Percentiles rank a stretch among this genome's conserved stretches.
phyloP scores from a whole-genome alignment of 2,888 invertebrate species.

The Drosophila colorata region DNA sequence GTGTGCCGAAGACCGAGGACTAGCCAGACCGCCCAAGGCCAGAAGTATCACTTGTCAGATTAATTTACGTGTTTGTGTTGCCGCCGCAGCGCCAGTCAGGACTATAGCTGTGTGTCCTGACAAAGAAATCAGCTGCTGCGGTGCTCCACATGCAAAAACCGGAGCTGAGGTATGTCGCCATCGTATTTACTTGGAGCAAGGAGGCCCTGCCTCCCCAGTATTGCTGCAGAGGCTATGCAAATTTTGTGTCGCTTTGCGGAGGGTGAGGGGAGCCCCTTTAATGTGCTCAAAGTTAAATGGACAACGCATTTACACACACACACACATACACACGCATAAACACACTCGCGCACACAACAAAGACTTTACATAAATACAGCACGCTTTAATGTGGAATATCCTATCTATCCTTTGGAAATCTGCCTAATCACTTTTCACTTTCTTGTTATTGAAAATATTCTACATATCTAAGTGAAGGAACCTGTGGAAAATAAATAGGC shows the following conservation, averaged over 20 bases:
- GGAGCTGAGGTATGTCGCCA: conserved; percentile 67
- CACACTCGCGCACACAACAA: not conserved
- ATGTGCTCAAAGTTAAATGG: conserved; percentile 71
- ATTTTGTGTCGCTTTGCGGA: conserved; percentile 40
- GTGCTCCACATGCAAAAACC: conserved; percentile 64
- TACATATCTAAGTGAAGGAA: too few species aligned
- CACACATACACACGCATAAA: not conserved
- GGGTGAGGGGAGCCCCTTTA: conserved; percentile 51
- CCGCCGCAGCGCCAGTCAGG: conserved; percentile 65
- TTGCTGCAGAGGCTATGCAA: conserved; percentile 48
- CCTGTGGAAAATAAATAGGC: too few species aligned
- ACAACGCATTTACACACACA: conserved; percentile 47
- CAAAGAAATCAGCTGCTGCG: conserved; percentile 77
- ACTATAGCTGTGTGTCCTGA: conserved; percentile 58
- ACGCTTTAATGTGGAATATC: conserved; percentile 63
- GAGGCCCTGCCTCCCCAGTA: conserved; percentile 35
- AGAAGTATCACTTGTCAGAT: conserved; percentile 85
- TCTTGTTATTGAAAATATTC: too few species aligned
- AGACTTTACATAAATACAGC: conserved; percentile 1
- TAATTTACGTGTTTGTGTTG: conserved; percentile 85
- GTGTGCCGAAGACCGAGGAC: conserved; percentile 38
- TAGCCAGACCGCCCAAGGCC: conserved; percentile 71
- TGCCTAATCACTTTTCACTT: too few species aligned
- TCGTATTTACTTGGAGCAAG: conserved; percentile 68
- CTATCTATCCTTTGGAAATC: conserved; percentile 21